phyloP scores from a whole-genome alignment of 2,113 vertebrate genomes.

The Dicaeum eximium region DNA sequence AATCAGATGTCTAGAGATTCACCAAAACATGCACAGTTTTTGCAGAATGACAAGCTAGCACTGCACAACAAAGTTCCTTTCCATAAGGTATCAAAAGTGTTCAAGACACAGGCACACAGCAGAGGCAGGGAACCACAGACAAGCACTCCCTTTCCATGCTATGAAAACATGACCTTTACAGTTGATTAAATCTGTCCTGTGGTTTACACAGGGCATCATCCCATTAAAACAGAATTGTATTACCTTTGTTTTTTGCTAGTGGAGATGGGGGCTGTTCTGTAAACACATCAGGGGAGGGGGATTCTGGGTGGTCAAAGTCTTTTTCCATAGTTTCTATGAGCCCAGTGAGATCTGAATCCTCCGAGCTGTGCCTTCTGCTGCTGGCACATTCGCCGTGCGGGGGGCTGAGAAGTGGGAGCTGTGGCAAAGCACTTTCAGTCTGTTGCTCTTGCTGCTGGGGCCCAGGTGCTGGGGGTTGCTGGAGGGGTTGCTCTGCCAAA shows the following conservation, averaged over 20 bases:
- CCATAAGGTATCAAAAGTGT: not conserved
- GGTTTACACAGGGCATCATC: not conserved
- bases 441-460: conserved; percentile 72
- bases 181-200: not conserved
- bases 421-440: conserved; percentile 63
- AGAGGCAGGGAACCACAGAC: not conserved
- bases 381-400: conserved; percentile 63
- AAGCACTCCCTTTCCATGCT: not conserved
- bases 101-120: not conserved
- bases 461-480: conserved; percentile 64
- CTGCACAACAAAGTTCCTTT: not conserved
- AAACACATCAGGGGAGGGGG: conserved; percentile 77
- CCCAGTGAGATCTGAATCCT: conserved; percentile 87
- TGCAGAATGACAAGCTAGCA: not conserved
- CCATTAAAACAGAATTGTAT: not conserved
- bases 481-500: conserved; percentile 72
- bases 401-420: not conserved
- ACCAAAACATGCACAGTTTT: not conserved
- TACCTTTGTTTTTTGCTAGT: conserved; percentile 89
- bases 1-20: not conserved
- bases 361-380: conserved; percentile 77
- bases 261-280: conserved; percentile 85
- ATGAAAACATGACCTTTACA: not conserved
- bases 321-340: conserved; percentile 95
- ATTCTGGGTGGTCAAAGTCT: conserved; percentile 89